Evolutionary conservation across 2,113 vertebrate genomes (phyloP).

Genomic region (Lipophrys pholis): DNA sequence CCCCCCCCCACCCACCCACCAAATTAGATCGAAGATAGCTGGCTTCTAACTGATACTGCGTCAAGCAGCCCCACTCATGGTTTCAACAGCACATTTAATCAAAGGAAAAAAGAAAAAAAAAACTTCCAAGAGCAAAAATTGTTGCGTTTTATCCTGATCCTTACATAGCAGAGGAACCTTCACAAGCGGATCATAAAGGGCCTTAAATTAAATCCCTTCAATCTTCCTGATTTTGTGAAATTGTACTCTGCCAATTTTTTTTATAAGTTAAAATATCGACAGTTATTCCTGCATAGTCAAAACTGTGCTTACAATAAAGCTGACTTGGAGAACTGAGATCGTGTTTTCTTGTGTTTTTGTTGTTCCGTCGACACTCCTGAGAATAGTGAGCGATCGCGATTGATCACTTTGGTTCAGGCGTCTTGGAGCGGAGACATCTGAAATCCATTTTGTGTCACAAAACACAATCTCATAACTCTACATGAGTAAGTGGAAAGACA

Average conservation of each 20-base stretch:
- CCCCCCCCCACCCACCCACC: too few relatives aligned
- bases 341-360: background rate
- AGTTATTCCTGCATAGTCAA: conserved; percentile 53
- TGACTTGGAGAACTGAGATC: conserved; percentile 41
- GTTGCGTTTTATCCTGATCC: conserved; percentile 39
- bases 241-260: conserved; percentile 63
- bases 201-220: conserved; percentile 42
- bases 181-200: conserved; percentile 48
- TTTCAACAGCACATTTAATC: conserved; percentile 36
- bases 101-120: background rate
- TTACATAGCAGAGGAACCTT: conserved; percentile 26
- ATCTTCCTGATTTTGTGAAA: conserved; percentile 64
- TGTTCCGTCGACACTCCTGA: too few relatives aligned
- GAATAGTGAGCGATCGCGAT: too few relatives aligned
- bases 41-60: conserved; percentile 53
- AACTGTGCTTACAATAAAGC: conserved; percentile 69
- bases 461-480: too few relatives aligned
- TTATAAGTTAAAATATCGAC: conserved; percentile 63
- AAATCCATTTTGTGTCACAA: too few relatives aligned
- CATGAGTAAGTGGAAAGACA: too few relatives aligned
- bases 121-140: background rate
- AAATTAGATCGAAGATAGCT: conserved; percentile 37
- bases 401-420: too few relatives aligned
- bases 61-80: conserved; percentile 21
- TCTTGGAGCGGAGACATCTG: too few relatives aligned